Conservation (phyloP, 2,888 invertebrate genomes). For the Diplazon laetatorius region DNA sequence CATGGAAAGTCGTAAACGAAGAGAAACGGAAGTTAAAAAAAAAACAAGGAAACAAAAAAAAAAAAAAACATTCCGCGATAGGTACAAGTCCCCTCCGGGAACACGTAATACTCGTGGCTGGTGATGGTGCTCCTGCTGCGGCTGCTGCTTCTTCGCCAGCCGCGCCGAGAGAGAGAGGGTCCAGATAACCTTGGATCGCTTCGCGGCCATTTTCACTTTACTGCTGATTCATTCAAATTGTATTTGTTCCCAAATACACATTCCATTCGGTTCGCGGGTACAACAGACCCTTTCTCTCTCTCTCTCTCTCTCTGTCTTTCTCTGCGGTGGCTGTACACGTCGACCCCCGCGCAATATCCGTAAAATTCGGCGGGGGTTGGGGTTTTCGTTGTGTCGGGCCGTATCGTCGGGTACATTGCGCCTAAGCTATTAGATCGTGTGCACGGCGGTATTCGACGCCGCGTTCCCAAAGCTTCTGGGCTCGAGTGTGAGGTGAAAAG, state of each 20-base stretch:
- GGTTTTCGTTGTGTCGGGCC: too few relatives aligned
- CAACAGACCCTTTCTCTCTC: too few relatives aligned
- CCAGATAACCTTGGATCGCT: constrained; percentile 56
- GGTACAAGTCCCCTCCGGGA: constrained; percentile 30
- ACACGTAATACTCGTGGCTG: constrained; percentile 35
- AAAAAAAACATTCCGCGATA: constrained; percentile 1
- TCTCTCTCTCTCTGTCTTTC: background rate
- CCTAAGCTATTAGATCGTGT: too few relatives aligned
- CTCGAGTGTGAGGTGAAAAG: background rate
- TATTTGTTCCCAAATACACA: constrained; percentile 80
- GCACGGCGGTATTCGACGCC: too few relatives aligned
- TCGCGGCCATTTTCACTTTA: constrained; percentile 77
- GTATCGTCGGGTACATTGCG: too few relatives aligned
- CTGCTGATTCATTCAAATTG: constrained; percentile 82
- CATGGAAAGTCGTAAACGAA: constrained; percentile 32
- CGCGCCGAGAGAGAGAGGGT: constrained; percentile 28
- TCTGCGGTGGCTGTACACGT: too few relatives aligned
- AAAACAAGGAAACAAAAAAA: constrained; percentile 14
- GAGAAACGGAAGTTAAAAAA: constrained; percentile 39
- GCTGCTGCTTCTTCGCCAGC: constrained; percentile 27
- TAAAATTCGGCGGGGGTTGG: too few relatives aligned
- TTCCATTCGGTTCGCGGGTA: constrained; percentile 67
- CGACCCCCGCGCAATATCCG: background rate
- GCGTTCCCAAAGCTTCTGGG: background rate
- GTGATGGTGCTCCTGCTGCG: too few relatives aligned